These are phyloP conservation scores for Cherax destructor DNA, from an alignment of 1,140 invertebrate species.

Conservation along the genomic window DNA sequence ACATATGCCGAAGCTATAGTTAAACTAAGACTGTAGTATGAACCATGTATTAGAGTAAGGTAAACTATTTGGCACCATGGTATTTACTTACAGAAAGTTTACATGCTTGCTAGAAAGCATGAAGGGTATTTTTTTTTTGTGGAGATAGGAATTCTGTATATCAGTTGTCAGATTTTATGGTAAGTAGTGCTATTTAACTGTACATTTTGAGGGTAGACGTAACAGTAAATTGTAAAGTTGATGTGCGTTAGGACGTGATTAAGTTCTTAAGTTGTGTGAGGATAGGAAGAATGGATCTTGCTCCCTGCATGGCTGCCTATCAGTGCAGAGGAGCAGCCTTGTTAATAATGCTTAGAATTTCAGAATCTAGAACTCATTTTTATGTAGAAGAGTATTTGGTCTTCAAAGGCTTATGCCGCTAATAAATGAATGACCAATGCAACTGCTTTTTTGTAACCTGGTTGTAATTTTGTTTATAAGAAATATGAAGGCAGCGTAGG, in stretches of 20 bases:
- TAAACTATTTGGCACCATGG: background rate
- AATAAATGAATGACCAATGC: conserved; percentile 28
- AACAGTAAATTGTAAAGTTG: conserved; percentile 20
- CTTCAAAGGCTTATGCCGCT: conserved; percentile 18
- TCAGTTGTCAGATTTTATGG: background rate
- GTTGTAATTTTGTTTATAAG: too few species aligned
- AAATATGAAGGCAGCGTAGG: too few species aligned
- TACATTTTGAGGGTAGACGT: conserved; percentile 4
- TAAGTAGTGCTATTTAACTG: background rate
- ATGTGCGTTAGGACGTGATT: background rate
- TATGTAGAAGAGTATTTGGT: conserved; percentile 31
- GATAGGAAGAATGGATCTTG: conserved; percentile 3
- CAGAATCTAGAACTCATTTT: conserved; percentile 37
- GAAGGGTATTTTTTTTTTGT: background rate
- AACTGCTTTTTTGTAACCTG: background rate
- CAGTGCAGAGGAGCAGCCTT: conserved; percentile 24
- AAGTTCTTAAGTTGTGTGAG: conserved; percentile 12
- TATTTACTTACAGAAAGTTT: background rate
- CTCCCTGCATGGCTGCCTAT: conserved; percentile 4
- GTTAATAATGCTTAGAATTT: conserved; percentile 37
- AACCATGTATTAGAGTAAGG: background rate
- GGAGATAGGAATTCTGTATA: background rate
- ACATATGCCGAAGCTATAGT: background rate
- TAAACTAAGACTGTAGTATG: background rate
- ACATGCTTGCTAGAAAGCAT: background rate